Base-by-base conservation (phyloP, 30 jellyfish, hydroid and myxozoan species). In the Pelagia noctiluca region DNA sequence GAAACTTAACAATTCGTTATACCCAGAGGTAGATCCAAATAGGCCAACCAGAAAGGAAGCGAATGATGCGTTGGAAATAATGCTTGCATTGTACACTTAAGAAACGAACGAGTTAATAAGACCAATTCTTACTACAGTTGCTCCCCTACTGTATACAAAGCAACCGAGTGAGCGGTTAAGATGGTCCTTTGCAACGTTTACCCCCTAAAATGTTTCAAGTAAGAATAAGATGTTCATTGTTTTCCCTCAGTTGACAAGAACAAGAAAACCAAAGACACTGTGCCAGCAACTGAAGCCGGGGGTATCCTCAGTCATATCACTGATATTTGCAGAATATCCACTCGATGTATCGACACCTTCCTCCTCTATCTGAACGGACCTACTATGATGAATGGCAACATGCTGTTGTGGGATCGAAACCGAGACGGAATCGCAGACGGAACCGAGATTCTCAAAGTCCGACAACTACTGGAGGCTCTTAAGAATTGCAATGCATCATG, bases 311-410 rank as follows among this genome's bases (percentile, higher is more conserved):
- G 83, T 28, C 90, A 94, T 71, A 69, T 94, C 25, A 84, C 80
- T 31, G 70, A 69, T 47, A 95, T 94, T 19, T 94, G 99, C 88
- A 78, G 38, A 29, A 76, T 60, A 7, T 26, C 88, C 21, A 35
- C 88, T 16, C 65, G 75, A 25, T 94, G 99, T 82, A 73, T 94
- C 5, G 99, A 94, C 37, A 75, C 97, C 0, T 84, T 94, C 34
- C 86, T 78, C 31, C 72, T 94, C 30, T 94, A 94, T 77, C 92
- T 94, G 35, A 94, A 94, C 42, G 97, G 99, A 24, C 99, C 99
- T 12, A 88, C 99, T 0, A 46, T 84, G 65, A 84, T 71, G 87
- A 94, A 94, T 80, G 99, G 99, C 35, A 85, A 94, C 70, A 57
- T 94, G 86, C 52, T 94, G 60, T 75, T 94, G 13, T 94, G 99